These are phyloP conservation scores for Acronicta aceris DNA, from an alignment of 2,888 invertebrate species.

Conservation along the genomic window DNA sequence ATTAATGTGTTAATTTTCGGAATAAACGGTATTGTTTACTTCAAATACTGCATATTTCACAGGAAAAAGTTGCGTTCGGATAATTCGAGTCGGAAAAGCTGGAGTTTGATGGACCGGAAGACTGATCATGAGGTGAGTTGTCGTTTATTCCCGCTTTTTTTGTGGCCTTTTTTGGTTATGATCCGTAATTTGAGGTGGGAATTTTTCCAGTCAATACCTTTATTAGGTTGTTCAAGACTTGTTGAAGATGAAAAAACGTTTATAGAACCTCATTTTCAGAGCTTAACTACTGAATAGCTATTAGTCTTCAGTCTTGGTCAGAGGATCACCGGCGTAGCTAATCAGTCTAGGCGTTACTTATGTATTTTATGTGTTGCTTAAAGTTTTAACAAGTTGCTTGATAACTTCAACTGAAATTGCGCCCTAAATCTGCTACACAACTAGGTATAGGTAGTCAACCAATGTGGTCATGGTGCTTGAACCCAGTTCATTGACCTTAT, in stretches of 20 bases:
- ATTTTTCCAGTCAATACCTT: conserved; percentile 6
- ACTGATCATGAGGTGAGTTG: conserved; percentile 81
- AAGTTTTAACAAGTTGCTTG: conserved; percentile 1
- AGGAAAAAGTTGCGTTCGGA: conserved; percentile 80
- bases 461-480: conserved; percentile 19
- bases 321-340: too few species aligned
- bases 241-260: not conserved
- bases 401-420: not conserved
- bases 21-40: conserved; percentile 15
- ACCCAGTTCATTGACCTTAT: conserved; percentile 37
- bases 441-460: not conserved
- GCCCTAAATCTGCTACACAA: not conserved
- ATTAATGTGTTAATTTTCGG: conserved; percentile 28
- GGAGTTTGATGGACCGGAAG: conserved; percentile 84
- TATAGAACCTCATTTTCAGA: not conserved
- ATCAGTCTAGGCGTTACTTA: too few species aligned
- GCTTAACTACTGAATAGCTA: too few species aligned
- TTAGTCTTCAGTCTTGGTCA: too few species aligned
- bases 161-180: conserved; percentile 66
- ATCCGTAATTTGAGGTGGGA: conserved; percentile 21
- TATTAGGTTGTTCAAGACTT: conserved; percentile 3
- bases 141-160: conserved; percentile 74
- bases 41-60: conserved; percentile 58
- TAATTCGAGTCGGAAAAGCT: conserved; percentile 75
- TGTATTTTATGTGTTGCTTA: conserved; percentile 3